phyloP scores from a whole-genome alignment of 2,797 vertebrate genomes.

The Pipistrellus pygmaeus region DNA sequence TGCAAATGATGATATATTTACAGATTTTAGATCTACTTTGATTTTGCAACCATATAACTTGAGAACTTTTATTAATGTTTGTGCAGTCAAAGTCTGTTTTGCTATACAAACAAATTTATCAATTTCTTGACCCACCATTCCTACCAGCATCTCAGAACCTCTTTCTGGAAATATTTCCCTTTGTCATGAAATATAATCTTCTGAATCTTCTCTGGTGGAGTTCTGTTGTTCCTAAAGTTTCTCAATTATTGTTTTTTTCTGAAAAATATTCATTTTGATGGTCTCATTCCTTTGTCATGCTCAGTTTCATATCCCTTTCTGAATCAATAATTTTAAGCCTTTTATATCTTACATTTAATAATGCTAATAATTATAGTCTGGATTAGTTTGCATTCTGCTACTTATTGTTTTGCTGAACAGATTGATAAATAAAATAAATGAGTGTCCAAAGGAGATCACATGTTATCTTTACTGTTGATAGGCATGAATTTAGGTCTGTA shows the following conservation, averaged over 20 bases:
- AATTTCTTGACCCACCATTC: neutral
- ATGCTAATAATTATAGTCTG: neutral
- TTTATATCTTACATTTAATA: neutral
- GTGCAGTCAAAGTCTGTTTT: neutral
- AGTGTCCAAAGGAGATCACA: neutral
- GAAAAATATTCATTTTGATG: neutral
- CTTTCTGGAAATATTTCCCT: neutral
- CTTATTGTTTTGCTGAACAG: neutral
- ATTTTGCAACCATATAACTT: neutral
- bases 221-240: neutral
- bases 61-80: neutral
- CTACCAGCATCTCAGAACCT: neutral
- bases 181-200: neutral
- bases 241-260: neutral
- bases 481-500: neutral
- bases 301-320: neutral
- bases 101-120: neutral
- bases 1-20: neutral
- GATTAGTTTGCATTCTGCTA: neutral
- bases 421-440: neutral
- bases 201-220: neutral
- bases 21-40: neutral
- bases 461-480: neutral
- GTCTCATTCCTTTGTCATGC: neutral
- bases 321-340: neutral